Conservation (phyloP, 2,797 vertebrate species). For the Coreius guichenoti region DNA sequence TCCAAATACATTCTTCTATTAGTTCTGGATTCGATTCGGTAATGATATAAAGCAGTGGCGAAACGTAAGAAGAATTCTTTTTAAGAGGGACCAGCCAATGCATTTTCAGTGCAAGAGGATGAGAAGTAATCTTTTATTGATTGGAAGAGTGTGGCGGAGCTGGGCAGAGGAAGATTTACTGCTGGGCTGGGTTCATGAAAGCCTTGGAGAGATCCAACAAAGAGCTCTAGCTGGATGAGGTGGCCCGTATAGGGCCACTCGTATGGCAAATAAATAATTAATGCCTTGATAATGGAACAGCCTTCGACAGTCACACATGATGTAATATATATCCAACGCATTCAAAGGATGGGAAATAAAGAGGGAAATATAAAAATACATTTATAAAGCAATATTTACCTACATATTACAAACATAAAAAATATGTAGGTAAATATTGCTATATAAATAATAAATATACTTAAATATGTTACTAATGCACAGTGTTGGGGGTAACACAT, state of each 20-base stretch:
- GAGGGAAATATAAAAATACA: neutral
- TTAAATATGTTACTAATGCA: neutral
- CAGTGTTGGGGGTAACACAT: neutral
- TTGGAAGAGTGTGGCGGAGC: slow-evolving; percentile 39
- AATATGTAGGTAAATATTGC: neutral
- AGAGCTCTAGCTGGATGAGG: slow-evolving; percentile 12
- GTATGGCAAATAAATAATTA: slow-evolving; percentile 44
- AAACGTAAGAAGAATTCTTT: slow-evolving; percentile 37
- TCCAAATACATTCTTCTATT: slow-evolving; percentile 19
- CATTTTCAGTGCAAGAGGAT: slow-evolving; percentile 40
- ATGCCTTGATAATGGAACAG: slow-evolving; percentile 36
- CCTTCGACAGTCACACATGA: slow-evolving; percentile 31
- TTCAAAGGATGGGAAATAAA: neutral
- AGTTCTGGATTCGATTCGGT: slow-evolving; percentile 35
- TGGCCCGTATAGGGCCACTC: slow-evolving; percentile 12
- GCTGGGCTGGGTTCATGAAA: slow-evolving; percentile 49
- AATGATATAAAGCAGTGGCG: slow-evolving; percentile 50
- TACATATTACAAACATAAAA: neutral
- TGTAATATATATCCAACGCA: slow-evolving; percentile 29
- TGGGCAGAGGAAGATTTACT: slow-evolving; percentile 52
- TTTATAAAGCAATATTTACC: neutral
- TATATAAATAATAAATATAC: neutral
- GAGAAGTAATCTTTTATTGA: slow-evolving; percentile 57
- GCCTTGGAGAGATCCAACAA: slow-evolving; percentile 46
- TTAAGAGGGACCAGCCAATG: slow-evolving; percentile 42